Base-by-base conservation (phyloP, 2,797 vertebrate species). In the Sciaenops ocellatus region DNA sequence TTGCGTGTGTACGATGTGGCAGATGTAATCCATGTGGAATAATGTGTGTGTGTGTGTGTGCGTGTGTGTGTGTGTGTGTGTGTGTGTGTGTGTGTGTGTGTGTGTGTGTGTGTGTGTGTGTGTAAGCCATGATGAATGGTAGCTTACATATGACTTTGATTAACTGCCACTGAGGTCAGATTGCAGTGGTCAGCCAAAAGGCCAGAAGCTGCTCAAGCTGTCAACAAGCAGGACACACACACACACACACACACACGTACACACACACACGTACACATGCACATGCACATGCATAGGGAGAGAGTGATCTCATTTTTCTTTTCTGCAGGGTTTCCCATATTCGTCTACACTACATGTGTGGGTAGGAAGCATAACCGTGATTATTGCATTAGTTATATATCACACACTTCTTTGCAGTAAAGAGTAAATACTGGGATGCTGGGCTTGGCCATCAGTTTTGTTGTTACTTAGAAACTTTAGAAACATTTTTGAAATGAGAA, bases 181-280 rank as follows among this genome's bases (percentile, higher is more conserved):
- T 80, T 87, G 73, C 73, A 77, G 47, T 61, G 80, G 83, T 85
- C 80, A 87, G 83, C 80, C 75, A 79, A 87, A 85, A 78, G 83
- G 73, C 69, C 81, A 85, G 47, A 73, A 69, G 65, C 52, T 55
- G 50, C 54, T 72, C 2, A 13, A 65, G 52, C 73, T 80, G 68
- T 87, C 66, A 80, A 52, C 38, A 69, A 69, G 46, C 16, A 54
- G 5, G 3, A 60, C 63, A 28, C 61, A 65, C 54, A 51, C 46
- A 60, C 42, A 41, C 56, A 60, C 30, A 47, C 64, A 73, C 61
- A 26, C 34, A 48, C 66, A 54, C 41, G 66, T 63, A 73, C 46
- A 64, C 22, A 69, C 64, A 77, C 24, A 52, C 65, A 56, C n/a
- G n/a, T n/a, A 47, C 63, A 73, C 61, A 26, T 26, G 44, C 69